phyloP scores from a whole-genome alignment of 2,888 invertebrate species.

The Vesta saturnalis region DNA sequence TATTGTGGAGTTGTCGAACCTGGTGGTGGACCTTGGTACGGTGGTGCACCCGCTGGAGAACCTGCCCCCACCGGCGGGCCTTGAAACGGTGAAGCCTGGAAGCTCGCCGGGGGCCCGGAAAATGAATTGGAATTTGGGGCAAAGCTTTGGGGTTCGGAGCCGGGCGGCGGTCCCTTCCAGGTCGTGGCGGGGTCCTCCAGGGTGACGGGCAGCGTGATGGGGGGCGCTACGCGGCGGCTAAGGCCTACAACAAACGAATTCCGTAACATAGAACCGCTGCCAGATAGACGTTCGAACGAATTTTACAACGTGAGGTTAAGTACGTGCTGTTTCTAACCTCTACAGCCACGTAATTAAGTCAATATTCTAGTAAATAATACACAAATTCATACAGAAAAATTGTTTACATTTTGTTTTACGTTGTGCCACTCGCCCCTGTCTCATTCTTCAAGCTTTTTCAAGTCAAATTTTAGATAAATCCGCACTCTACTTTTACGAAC shows the following conservation, averaged over 20 bases:
- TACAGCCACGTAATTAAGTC: conserved; percentile 44
- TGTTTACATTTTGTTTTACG: conserved; percentile 67
- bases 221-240: conserved; percentile 80
- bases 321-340: conserved; percentile 54
- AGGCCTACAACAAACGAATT: conserved; percentile 70
- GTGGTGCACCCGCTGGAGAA: conserved; percentile 77
- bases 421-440: conserved; percentile 67
- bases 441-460: conserved; percentile 62
- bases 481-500: conserved; percentile 51
- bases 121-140: conserved; percentile 70
- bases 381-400: conserved; percentile 41
- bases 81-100: conserved; percentile 68
- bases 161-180: conserved; percentile 82
- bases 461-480: conserved; percentile 57
- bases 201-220: conserved; percentile 75
- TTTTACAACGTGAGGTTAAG: conserved; percentile 52
- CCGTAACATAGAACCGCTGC: conserved; percentile 45
- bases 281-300: conserved; percentile 38
- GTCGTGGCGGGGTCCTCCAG: conserved; percentile 79
- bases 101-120: conserved; percentile 68
- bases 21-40: conserved; percentile 77
- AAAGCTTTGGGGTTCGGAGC: conserved; percentile 73
- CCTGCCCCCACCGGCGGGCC: conserved; percentile 78
- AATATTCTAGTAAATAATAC: conserved; percentile 38
- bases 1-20: conserved; percentile 84